A percentile compares a stretch with the other conserved stretches of the same genome.
Evolutionary conservation across 2,888 invertebrate genomes (phyloP).

Genomic region (Euplexia lucipara): DNA sequence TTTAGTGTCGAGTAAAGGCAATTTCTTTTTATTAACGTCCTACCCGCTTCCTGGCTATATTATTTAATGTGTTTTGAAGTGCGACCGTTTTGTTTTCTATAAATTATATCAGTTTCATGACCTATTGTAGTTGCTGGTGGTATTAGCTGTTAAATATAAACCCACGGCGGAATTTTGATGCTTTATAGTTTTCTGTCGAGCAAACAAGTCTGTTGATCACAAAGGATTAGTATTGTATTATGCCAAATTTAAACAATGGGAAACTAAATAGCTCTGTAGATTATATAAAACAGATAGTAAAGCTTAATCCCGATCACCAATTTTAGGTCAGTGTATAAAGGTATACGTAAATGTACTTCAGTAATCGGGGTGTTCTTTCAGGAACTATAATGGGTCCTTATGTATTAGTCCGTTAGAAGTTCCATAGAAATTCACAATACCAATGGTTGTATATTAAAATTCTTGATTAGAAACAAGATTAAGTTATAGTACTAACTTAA

Average conservation of each 20-base stretch:
- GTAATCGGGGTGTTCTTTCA: background rate
- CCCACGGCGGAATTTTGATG: background rate
- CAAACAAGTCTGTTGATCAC: constrained; percentile 9
- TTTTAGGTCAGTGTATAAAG: too few species aligned
- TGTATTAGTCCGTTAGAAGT: background rate
- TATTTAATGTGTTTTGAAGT: constrained; percentile 64
- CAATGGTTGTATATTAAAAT: constrained; percentile 51
- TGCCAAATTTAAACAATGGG: background rate
- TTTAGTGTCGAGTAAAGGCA: constrained; percentile 78
- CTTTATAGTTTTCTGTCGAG: background rate
- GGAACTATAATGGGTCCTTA: constrained; percentile 14
- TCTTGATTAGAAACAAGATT: constrained; percentile 39
- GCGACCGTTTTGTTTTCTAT: constrained; percentile 55
- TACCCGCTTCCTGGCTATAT: constrained; percentile 75
- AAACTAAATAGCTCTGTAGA: background rate
- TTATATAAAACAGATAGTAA: too few species aligned
- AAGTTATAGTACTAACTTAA: constrained; percentile 48
- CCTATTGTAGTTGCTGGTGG: constrained; percentile 30
- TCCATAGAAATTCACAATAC: constrained; percentile 41
- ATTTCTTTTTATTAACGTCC: constrained; percentile 78
- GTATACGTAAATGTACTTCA: background rate
- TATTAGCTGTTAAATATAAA: background rate
- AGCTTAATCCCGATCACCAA: background rate
- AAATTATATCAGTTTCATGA: constrained; percentile 49
- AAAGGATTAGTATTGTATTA: background rate